A percentile compares a stretch with the other conserved stretches of the same genome.
Evolutionary conservation across 2,888 invertebrate species (phyloP).

Genomic region (Schizaphis graminum): DNA sequence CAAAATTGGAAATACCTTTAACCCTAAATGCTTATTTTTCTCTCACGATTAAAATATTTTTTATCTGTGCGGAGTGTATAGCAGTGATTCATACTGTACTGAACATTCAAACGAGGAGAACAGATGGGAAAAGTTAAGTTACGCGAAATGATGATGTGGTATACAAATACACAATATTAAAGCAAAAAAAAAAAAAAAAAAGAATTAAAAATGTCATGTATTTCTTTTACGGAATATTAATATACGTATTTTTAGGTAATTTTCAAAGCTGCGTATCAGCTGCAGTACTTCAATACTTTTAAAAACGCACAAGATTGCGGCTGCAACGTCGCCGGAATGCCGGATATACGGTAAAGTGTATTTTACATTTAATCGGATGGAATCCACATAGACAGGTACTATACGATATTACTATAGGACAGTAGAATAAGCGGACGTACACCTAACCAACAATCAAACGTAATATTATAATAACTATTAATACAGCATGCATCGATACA

Average conservation of each 20-base stretch:
- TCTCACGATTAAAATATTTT: neutral
- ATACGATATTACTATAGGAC: too few species aligned
- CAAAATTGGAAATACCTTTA: neutral
- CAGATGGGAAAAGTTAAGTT: neutral
- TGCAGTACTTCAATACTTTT: neutral
- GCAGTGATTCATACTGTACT: neutral
- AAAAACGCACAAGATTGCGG: neutral
- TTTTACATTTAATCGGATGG: too few species aligned
- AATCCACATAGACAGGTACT: too few species aligned
- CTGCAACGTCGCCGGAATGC: neutral
- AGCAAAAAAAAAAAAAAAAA: neutral
- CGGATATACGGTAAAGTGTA: neutral
- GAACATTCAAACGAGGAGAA: neutral
- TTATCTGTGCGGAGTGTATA: neutral
- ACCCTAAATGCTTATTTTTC: too few species aligned
- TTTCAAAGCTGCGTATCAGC: neutral
- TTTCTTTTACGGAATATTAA: neutral
- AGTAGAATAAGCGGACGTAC: too few species aligned
- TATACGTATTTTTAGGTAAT: neutral
- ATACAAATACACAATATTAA: neutral
- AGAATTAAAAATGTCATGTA: too few species aligned
- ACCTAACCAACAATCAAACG: too few species aligned
- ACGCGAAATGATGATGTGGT: neutral
- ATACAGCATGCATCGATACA: too few species aligned
- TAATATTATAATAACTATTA: too few species aligned